Conservation (phyloP, 2,113 vertebrate species). For the Coturnix japonica region DNA sequence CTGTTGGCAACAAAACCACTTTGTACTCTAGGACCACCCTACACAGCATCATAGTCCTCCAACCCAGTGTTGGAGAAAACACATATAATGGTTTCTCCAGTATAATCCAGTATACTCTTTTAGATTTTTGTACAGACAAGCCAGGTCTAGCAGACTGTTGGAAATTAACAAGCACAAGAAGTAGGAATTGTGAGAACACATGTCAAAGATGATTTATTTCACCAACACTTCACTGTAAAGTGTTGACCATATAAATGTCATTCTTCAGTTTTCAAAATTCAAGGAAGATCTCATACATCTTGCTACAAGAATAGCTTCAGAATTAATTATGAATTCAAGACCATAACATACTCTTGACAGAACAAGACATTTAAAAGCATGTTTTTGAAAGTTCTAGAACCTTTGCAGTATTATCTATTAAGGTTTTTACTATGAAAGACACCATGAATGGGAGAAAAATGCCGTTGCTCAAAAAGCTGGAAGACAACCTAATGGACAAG, state of each 20-base stretch:
- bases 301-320: background rate
- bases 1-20: background rate
- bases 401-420: background rate
- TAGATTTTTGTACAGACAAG: background rate
- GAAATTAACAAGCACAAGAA: background rate
- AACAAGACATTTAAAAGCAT: background rate
- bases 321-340: background rate
- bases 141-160: background rate
- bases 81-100: background rate
- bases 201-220: background rate
- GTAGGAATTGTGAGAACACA: background rate
- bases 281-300: background rate
- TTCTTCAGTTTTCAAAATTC: conserved; percentile 3
- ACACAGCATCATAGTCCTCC: background rate
- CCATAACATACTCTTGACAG: background rate
- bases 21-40: background rate
- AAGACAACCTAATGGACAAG: background rate
- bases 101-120: background rate
- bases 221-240: background rate
- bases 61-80: background rate
- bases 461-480: background rate
- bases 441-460: background rate
- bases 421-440: background rate
- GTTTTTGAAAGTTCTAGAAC: background rate
- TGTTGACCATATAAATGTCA: conserved; percentile 13